Evolutionary conservation across 2,888 invertebrate species (phyloP).

Genomic region (Anoplius nigerrimus): DNA sequence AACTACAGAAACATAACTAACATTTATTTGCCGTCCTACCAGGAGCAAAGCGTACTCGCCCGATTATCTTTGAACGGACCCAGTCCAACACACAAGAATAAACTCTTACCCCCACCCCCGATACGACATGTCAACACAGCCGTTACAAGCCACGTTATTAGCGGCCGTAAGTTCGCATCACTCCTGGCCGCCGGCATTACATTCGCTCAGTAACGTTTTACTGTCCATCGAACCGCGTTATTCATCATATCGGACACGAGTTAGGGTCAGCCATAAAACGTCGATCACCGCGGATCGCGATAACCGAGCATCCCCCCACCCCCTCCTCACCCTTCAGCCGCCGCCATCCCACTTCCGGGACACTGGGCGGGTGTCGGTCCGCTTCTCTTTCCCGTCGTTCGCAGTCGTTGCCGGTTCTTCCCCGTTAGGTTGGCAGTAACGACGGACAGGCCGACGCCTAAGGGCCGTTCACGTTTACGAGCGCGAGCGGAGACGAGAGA

Average conservation of each 20-base stretch:
- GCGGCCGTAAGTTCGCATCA: too few species aligned
- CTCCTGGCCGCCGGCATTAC: not conserved
- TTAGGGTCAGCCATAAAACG: slow-evolving; percentile 54
- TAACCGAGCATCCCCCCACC: slow-evolving; percentile 22
- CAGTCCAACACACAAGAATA: too few species aligned
- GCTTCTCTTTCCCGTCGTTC: slow-evolving; percentile 10
- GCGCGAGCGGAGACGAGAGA: slow-evolving; percentile 58
- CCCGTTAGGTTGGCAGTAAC: slow-evolving; percentile 58
- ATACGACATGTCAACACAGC: too few species aligned
- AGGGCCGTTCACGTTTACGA: slow-evolving; percentile 70
- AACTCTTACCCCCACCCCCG: too few species aligned
- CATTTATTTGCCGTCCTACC: too few species aligned
- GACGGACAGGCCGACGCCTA: slow-evolving; percentile 63
- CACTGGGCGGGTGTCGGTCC: too few species aligned
- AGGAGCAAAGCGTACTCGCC: too few species aligned
- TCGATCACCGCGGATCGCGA: slow-evolving; percentile 47
- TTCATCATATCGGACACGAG: slow-evolving; percentile 47
- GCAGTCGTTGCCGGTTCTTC: slow-evolving; percentile 49
- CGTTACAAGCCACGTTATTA: too few species aligned
- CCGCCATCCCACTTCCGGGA: too few species aligned
- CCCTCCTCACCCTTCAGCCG: not conserved
- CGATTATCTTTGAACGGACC: too few species aligned
- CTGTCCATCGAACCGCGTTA: slow-evolving; percentile 28
- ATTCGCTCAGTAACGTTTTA: slow-evolving; percentile 23
- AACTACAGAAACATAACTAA: too few species aligned